phyloP scores from a whole-genome alignment of 2,888 invertebrate species.

The Epinotia ramella region DNA sequence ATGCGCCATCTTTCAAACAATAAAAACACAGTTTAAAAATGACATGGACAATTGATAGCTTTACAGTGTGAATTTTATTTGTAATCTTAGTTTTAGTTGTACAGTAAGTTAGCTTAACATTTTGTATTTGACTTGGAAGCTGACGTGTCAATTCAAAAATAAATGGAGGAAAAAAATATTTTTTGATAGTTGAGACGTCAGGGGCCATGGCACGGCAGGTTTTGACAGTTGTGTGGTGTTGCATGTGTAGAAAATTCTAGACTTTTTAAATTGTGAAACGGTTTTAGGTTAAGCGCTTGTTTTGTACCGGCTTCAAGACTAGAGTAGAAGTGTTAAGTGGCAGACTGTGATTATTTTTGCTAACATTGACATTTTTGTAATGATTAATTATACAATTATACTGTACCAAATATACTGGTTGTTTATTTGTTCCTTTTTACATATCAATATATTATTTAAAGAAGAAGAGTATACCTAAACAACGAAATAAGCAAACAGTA shows the following conservation, averaged over 20 bases:
- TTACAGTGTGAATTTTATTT: constrained; percentile 40
- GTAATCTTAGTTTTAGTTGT: constrained; percentile 53
- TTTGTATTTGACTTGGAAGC: constrained; percentile 46
- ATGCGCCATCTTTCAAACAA: constrained; percentile 41
- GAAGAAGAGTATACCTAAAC: too few species aligned
- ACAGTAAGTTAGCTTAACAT: constrained; percentile 58
- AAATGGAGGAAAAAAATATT: not conserved
- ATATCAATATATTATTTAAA: too few species aligned
- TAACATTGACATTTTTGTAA: constrained; percentile 85
- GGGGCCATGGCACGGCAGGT: constrained; percentile 36
- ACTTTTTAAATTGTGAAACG: constrained; percentile 45
- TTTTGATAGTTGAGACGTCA: constrained; percentile 24
- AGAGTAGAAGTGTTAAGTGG: constrained; percentile 65
- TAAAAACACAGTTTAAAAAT: constrained; percentile 36
- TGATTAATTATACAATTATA: constrained; percentile 82
- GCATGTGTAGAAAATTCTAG: constrained; percentile 51
- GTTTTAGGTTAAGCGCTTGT: constrained; percentile 40
- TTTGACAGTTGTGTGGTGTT: constrained; percentile 52
- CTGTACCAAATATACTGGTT: constrained; percentile 74
- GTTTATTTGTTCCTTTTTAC: constrained; percentile 50
- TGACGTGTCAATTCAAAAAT: not conserved
- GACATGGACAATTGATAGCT: constrained; percentile 41
- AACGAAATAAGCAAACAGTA: too few species aligned
- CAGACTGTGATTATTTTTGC: constrained; percentile 85
- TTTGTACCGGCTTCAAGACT: constrained; percentile 46